Evolutionary conservation across 2,888 invertebrate species (phyloP).

Genomic region (Lissocephala sabroskyi): DNA sequence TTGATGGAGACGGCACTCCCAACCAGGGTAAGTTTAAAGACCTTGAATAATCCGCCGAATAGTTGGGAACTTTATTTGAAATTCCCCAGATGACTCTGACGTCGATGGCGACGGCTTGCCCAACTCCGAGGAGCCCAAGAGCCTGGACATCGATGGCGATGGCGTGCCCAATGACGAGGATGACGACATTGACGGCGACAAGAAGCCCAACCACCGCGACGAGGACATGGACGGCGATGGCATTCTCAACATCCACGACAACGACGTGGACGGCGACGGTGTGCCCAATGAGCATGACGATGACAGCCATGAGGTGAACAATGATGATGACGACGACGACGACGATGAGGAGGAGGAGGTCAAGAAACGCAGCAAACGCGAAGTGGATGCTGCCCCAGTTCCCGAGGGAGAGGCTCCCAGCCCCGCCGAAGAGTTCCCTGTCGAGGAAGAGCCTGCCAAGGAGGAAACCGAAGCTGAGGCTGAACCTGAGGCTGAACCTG

Average conservation of each 20-base stretch:
- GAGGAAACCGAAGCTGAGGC: conserved; percentile 43
- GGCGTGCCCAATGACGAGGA: conserved; percentile 43
- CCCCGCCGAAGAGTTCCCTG: conserved; percentile 56
- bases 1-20: conserved; percentile 49
- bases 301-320: conserved; percentile 42
- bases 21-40: conserved; percentile 47
- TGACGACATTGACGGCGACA: conserved; percentile 69
- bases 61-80: no score
- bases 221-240: conserved; percentile 70
- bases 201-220: conserved; percentile 68
- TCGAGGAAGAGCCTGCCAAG: conserved; percentile 47
- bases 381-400: conserved; percentile 60
- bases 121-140: conserved; percentile 73
- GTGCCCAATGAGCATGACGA: conserved; percentile 49
- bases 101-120: conserved; percentile 73
- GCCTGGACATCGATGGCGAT: conserved; percentile 30
- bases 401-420: conserved; percentile 23
- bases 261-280: conserved; percentile 51
- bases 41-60: no score
- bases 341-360: conserved; percentile 45
- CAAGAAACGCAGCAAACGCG: conserved; percentile 71
- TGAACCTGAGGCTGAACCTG: conserved; percentile 13
- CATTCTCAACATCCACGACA: conserved; percentile 61
- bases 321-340: conserved; percentile 29
- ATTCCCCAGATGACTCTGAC: conserved; percentile 32